Percentiles rank a stretch among this genome's conserved stretches.
These are phyloP conservation scores for Lasius platythorax DNA, from an alignment of 2,888 invertebrate species.

Conservation along the genomic window DNA sequence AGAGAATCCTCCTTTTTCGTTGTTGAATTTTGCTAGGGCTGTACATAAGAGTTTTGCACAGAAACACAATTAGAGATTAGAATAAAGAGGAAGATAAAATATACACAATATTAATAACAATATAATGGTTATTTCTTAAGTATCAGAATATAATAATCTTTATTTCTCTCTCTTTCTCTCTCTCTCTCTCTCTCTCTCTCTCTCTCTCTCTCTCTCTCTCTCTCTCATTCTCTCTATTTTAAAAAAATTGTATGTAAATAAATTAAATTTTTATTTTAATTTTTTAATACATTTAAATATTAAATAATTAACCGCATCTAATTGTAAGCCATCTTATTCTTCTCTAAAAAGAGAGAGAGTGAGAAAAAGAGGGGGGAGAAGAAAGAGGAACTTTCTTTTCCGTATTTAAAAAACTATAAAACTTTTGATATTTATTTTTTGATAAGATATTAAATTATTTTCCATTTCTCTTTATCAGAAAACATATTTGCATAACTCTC, in stretches of 20 bases:
- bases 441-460: conserved; percentile 5
- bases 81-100: background rate
- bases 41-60: background rate
- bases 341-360: background rate
- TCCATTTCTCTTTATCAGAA: background rate
- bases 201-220: too few species aligned
- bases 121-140: background rate
- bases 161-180: background rate
- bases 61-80: background rate
- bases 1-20: background rate
- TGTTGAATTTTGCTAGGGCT: background rate
- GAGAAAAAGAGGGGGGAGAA: too few species aligned
- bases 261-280: conserved; percentile 6
- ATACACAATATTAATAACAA: conserved; percentile 6
- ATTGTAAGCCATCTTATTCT: background rate
- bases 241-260: background rate
- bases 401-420: background rate
- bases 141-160: conserved; percentile 8
- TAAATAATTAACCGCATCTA: background rate
- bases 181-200: background rate
- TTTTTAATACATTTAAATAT: background rate
- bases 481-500: background rate
- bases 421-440: background rate
- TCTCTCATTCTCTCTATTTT: background rate
- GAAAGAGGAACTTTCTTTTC: background rate